Evolutionary conservation across 1,140 invertebrate species (phyloP), one percentile per base, ranked within the genome.

Genomic region (Temnothorax nylanderi): DNA sequence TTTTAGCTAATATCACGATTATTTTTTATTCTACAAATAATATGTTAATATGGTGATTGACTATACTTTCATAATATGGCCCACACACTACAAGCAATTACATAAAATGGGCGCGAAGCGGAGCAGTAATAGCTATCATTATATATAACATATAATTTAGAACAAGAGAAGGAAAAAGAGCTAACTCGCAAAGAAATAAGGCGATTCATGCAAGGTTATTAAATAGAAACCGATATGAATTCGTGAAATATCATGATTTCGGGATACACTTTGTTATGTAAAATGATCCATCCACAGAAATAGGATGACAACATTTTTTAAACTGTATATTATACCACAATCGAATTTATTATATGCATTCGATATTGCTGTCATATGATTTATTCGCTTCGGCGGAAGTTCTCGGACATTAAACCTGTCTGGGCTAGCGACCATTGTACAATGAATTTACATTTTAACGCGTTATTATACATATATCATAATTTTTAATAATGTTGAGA

Each of bases 381-480:
- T 84, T 84, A 84, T 84, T 74, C 16, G 80, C 56, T 7, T 47
- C 37, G 80, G 54, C 80, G 80, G 80, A 84, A 84, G 80, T 84
- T 74, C 80, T 74, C 69, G 26, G 80, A 56, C 69, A 84, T 84
- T 84, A 84, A 84, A 84, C 44, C 69, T 84, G 80, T 84, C 80
- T 47, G 80, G 54, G 2, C 54, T 60, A 67, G 80, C 54, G 13
- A 37, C 80, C 56, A 84, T 84, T 84, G 69, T 75, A 60, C 56
- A 75, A 75, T 75, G 69, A 84, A 84, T 84, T 84, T 84, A 84
- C 80, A 75, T 75, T 84, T 84, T 84, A 84, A 84, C 80, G 51
- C 51, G 41, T 60, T 74, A 84, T 84, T 84, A 84, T 74, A 74
- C 54, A 84, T 84, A 84, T 84, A 84, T 84, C 69, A 84, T 56